Evolutionary conservation across 2,888 invertebrate species (phyloP).

Genomic region (Amphiduros pacificus): DNA sequence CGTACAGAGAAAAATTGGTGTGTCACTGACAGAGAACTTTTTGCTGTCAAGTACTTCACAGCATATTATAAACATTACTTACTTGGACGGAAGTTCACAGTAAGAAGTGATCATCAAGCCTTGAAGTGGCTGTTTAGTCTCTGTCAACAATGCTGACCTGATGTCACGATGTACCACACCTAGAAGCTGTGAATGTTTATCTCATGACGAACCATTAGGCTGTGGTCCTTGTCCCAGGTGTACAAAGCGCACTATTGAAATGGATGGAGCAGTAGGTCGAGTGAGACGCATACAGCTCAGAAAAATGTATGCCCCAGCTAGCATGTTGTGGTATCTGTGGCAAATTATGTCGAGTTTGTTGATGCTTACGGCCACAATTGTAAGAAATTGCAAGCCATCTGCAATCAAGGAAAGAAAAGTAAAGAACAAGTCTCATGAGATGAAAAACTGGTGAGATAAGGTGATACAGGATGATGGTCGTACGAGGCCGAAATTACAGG

Average conservation of each 20-base stretch:
- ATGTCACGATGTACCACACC: neutral
- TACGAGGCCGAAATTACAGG: neutral
- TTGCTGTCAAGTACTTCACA: neutral
- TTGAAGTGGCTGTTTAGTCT: neutral
- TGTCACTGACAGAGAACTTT: neutral
- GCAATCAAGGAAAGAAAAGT: too few relatives aligned
- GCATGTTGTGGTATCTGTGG: neutral
- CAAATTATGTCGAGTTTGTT: too few relatives aligned
- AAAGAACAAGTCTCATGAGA: too few relatives aligned
- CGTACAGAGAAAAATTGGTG: neutral
- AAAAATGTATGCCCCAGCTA: neutral
- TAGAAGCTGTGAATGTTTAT: neutral
- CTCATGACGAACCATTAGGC: too few relatives aligned
- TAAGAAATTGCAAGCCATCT: too few relatives aligned
- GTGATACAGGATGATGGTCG: too few relatives aligned
- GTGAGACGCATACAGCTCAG: neutral
- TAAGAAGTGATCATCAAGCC: neutral
- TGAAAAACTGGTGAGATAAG: too few relatives aligned
- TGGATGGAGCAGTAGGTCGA: neutral
- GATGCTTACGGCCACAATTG: too few relatives aligned
- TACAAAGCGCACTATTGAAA: neutral
- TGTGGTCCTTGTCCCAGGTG: too few relatives aligned
- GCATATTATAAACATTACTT: neutral
- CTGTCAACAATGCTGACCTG: neutral
- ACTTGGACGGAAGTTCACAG: neutral